phyloP scores from a whole-genome alignment of 2,888 invertebrate species.

The Drosophila rubida region DNA sequence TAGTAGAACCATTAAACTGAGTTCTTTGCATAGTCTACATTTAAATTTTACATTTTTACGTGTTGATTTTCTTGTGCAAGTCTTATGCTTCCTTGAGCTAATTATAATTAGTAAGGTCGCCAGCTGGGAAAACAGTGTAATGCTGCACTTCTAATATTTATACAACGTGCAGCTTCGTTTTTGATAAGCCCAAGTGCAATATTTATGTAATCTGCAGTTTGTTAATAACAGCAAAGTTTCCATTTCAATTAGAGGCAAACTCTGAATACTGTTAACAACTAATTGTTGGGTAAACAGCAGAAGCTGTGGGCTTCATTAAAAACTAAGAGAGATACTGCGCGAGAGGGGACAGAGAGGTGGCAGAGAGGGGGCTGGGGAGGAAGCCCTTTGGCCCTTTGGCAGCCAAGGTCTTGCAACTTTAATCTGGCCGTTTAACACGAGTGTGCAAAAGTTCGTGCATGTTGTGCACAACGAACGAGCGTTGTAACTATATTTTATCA shows the following conservation, averaged over 20 bases:
- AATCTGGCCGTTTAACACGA: slow-evolving; percentile 25
- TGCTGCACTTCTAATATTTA: too few relatives aligned
- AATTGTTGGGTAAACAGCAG: slow-evolving; percentile 23
- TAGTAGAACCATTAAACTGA: too few relatives aligned
- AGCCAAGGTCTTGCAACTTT: slow-evolving; percentile 25
- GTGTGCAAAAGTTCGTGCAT: slow-evolving; percentile 36
- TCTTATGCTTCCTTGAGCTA: too few relatives aligned
- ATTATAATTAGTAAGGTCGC: neutral
- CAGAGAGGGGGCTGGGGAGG: neutral
- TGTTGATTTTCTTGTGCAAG: too few relatives aligned
- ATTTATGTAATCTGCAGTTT: neutral
- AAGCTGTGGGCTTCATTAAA: slow-evolving; percentile 27
- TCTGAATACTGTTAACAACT: slow-evolving; percentile 19
- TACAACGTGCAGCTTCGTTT: neutral
- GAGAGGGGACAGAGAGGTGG: neutral
- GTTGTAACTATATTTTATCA: slow-evolving; percentile 57
- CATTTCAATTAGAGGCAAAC: slow-evolving; percentile 13
- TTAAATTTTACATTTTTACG: too few relatives aligned
- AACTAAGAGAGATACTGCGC: neutral
- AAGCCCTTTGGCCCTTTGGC: slow-evolving; percentile 23
- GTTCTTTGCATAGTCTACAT: too few relatives aligned
- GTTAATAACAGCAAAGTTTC: neutral
- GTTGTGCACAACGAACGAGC: neutral
- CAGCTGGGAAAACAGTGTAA: neutral
- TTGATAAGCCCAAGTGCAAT: neutral